Percentiles rank a stretch among this genome's conserved stretches.
Evolutionary conservation across 2,888 invertebrate species (phyloP).

Genomic region (Rhamnusium bicolor): DNA sequence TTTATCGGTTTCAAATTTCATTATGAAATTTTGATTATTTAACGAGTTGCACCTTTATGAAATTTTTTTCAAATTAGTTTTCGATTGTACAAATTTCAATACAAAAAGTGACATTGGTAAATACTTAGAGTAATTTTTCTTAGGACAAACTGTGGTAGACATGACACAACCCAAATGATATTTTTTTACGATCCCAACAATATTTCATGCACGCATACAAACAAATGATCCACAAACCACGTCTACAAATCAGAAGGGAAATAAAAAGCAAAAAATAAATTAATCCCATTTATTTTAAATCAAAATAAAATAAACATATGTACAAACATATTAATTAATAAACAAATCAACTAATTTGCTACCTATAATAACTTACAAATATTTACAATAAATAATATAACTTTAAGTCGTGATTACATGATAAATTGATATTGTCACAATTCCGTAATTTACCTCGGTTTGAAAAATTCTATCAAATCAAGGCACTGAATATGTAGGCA

Average conservation of each 20-base stretch:
- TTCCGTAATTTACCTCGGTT: not conserved
- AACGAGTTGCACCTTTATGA: too few species aligned
- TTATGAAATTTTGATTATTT: too few species aligned
- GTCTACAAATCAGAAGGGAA: constrained; percentile 53
- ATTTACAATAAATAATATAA: constrained; percentile 57
- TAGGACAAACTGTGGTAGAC: too few species aligned
- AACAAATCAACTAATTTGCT: constrained; percentile 60
- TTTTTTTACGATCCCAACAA: too few species aligned
- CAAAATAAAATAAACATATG: constrained; percentile 68
- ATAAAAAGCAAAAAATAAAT: constrained; percentile 66
- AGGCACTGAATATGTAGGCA: constrained; percentile 31
- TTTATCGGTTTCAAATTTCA: too few species aligned
- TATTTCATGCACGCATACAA: constrained; percentile 38
- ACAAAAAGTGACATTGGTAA: too few species aligned
- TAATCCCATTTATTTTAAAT: constrained; percentile 69
- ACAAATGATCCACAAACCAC: constrained; percentile 34
- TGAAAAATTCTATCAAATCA: constrained; percentile 21
- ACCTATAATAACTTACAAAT: constrained; percentile 58
- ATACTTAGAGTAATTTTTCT: too few species aligned
- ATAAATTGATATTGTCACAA: constrained; percentile 31
- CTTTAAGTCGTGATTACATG: constrained; percentile 26
- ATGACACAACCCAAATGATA: too few species aligned
- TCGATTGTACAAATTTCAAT: too few species aligned
- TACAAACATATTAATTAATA: constrained; percentile 60
- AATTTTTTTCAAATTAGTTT: too few species aligned